A percentile compares a stretch with the other conserved stretches of the same genome.
phyloP scores from a whole-genome alignment of 2,888 invertebrate genomes.

The Timema podura region DNA sequence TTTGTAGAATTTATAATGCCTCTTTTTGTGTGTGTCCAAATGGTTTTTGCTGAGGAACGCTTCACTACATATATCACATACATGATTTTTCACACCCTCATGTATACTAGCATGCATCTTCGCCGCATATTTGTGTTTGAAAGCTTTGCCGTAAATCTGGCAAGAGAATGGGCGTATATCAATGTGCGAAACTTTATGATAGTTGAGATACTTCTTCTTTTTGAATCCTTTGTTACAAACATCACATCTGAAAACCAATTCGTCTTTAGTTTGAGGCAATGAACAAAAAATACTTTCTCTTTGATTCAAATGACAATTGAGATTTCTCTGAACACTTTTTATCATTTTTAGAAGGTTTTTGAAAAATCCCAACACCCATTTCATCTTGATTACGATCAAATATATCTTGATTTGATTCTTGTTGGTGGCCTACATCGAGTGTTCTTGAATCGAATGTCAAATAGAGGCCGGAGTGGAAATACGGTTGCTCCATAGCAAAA shows the following conservation, averaged over 20 bases:
- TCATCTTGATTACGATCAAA: too few species aligned
- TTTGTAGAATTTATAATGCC: conserved; percentile 38
- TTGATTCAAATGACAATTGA: too few species aligned
- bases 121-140: conserved; percentile 31
- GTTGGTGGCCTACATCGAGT: too few species aligned
- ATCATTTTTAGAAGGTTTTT: too few species aligned
- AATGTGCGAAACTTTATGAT: conserved; percentile 21
- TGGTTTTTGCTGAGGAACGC: conserved; percentile 40
- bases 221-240: conserved; percentile 20
- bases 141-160: conserved; percentile 39
- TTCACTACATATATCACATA: conserved; percentile 40
- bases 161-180: conserved; percentile 30
- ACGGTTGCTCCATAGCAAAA: conserved; percentile 9
- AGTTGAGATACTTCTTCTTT: conserved; percentile 32
- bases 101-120: conserved; percentile 11
- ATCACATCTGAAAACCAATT: conserved; percentile 7
- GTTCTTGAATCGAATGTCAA: too few species aligned
- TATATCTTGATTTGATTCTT: too few species aligned
- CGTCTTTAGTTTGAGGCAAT: too few species aligned
- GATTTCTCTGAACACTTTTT: too few species aligned
- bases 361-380: too few species aligned
- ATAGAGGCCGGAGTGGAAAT: too few species aligned
- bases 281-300: too few species aligned
- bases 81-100: conserved; percentile 28
- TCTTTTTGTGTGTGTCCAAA: conserved; percentile 37